These are phyloP conservation scores for Magallana nippona DNA, from an alignment of 2,888 invertebrate species.

Conservation along the genomic window DNA sequence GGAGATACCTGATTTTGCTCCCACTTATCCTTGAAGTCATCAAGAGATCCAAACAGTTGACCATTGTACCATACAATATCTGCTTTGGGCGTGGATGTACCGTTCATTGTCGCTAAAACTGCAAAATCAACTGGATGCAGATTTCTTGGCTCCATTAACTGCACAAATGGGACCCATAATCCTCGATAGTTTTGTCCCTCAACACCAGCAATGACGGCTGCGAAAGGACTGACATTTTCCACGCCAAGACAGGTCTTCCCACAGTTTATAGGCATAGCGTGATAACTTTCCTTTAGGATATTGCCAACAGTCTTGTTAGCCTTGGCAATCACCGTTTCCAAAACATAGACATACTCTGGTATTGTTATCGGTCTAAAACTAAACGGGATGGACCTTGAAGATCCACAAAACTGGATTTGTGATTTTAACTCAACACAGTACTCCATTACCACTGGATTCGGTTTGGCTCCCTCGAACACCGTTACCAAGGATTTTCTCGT, in stretches of 20 bases:
- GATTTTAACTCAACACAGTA: conserved; percentile 64
- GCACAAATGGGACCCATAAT: conserved; percentile 70
- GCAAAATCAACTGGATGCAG: conserved; percentile 73
- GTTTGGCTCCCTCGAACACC: conserved; percentile 54
- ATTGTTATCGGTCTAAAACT: conserved; percentile 66
- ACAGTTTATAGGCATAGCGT: conserved; percentile 62
- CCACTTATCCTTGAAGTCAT: conserved; percentile 61
- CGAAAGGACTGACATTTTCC: conserved; percentile 65
- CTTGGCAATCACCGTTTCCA: conserved; percentile 56
- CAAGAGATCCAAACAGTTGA: conserved; percentile 61
- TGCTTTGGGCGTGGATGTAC: conserved; percentile 56
- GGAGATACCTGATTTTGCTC: conserved; percentile 59
- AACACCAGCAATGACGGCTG: conserved; percentile 61
- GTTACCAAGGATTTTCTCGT: conserved; percentile 63
- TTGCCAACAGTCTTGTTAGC: conserved; percentile 57
- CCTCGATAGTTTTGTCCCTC: conserved; percentile 57
- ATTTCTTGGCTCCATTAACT: conserved; percentile 66
- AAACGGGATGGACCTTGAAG: conserved; percentile 55
- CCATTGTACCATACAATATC: conserved; percentile 69
- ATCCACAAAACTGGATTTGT: conserved; percentile 48
- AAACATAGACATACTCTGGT: conserved; percentile 63
- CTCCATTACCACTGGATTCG: conserved; percentile 61
- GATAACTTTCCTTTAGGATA: conserved; percentile 68
- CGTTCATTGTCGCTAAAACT: conserved; percentile 68
- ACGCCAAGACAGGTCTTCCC: conserved; percentile 65